Conservation (phyloP, 2,113 vertebrate species). For the Oryzias curvinotus region DNA sequence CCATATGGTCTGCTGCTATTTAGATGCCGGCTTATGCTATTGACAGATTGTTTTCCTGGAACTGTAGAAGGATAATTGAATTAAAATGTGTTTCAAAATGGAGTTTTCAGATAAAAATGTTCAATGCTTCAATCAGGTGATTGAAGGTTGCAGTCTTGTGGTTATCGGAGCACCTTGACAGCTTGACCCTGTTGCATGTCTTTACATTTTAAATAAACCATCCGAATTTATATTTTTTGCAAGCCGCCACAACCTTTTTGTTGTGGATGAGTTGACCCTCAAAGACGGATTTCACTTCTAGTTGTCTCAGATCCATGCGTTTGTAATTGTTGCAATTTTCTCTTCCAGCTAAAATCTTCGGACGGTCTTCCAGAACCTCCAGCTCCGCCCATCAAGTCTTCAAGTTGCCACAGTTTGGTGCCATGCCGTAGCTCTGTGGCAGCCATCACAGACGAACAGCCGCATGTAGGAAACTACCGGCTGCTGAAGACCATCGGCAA, state of each 20-base stretch:
- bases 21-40: too few species aligned
- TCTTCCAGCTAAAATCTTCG: conserved; percentile 28
- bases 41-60: too few species aligned
- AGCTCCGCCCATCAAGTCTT: conserved; percentile 33
- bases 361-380: conserved; percentile 32
- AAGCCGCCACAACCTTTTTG: neutral
- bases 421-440: conserved; percentile 41
- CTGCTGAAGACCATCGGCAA: conserved; percentile 72
- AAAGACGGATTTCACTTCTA: neutral
- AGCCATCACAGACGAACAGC: conserved; percentile 51
- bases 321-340: neutral
- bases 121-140: too few species aligned
- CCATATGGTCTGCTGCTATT: too few species aligned
- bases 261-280: too few species aligned
- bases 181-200: neutral
- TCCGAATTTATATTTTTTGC: too few species aligned
- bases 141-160: neutral
- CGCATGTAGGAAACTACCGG: conserved; percentile 67
- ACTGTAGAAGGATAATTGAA: too few species aligned
- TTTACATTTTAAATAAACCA: neutral
- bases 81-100: too few species aligned
- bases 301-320: neutral
- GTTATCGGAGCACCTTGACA: neutral
- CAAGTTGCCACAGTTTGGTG: conserved; percentile 25
- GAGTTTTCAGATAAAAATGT: too few species aligned